Evolutionary conservation across 2,888 invertebrate genomes (phyloP), one percentile per base, ranked within the genome.

Genomic region (Nineta flava): DNA sequence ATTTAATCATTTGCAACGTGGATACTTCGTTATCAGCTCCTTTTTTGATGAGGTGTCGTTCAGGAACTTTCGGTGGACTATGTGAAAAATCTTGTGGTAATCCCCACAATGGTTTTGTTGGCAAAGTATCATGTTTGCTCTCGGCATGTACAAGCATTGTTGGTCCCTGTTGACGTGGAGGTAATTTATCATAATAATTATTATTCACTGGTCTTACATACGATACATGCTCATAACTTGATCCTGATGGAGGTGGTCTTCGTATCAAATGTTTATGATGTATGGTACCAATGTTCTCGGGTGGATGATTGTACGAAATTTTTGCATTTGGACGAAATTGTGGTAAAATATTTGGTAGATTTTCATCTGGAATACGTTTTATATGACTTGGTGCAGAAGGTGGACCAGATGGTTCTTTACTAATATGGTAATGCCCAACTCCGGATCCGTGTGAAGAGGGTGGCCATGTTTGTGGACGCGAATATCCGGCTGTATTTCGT

Each of bases 251-350:
- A n/a, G 38, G 38, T 6, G 15, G 15, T 38, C n/a, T n/a, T 9
- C 38, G n/a, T 9, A 13, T 38, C 12, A 38, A 38, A 6, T 38
- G 38, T 21, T 44, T 44, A 21, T 44, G 15, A n/a, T 38, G 38
- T 32, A 38, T 34, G 5, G 34, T 45, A 5, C 49, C 49, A 19
- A 45, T 32, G 4, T 34, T 34, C 13, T 49, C 49, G 15, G 52
- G 61, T 13, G 65, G 61, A 53, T 68, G 67, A 0, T 72, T 74
- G 51, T 66, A 68, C 1, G 72, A 71, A 3, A 72, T 64, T 57
- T 77, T 76, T 2, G 77, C 76, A 56, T 80, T 81, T 0, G 83
- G 83, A 32, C 82, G 69, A 56, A 83, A 83, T 57, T 83, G 82
- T 1, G 83, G 83, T 19, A 83, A 61, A 57, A 83, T 82, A 57